Conservation (phyloP, 2,888 invertebrate genomes). For the Mimachlamys varia region DNA sequence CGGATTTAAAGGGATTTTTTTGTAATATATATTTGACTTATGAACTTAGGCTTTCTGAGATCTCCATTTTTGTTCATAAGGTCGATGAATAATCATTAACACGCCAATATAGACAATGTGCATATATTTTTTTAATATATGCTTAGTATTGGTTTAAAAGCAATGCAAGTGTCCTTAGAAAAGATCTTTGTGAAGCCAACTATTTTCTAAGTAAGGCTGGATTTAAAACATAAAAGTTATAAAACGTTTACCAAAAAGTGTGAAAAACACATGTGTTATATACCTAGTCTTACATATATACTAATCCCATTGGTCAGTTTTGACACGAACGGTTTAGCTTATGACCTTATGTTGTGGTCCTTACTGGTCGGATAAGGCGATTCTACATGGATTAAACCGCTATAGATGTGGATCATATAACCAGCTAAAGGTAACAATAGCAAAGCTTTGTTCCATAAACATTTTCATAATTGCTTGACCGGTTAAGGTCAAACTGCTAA, state of each 20-base stretch:
- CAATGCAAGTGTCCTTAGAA: too few species aligned
- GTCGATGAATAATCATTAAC: too few species aligned
- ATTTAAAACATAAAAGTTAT: background rate
- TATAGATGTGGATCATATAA: background rate
- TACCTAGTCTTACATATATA: background rate
- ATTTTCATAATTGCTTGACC: background rate
- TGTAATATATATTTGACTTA: too few species aligned
- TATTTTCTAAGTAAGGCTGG: background rate
- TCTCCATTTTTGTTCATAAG: too few species aligned
- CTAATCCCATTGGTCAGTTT: background rate
- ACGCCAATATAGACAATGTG: too few species aligned
- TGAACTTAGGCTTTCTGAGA: too few species aligned
- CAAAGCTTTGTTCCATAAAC: background rate
- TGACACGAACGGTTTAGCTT: background rate
- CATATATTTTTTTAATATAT: too few species aligned
- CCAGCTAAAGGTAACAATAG: background rate
- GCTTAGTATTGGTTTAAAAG: too few species aligned
- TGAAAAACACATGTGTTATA: background rate
- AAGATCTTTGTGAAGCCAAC: too few species aligned
- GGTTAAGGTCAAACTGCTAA: too few species aligned
- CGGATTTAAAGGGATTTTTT: too few species aligned
- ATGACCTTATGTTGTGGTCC: background rate
- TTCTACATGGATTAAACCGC: background rate
- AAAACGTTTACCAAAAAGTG: background rate
- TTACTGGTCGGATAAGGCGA: background rate